Evolutionary conservation across 2,797 vertebrate species (phyloP), one percentile per base, ranked within the genome.

Genomic region (Chiloscyllium punctatum): DNA sequence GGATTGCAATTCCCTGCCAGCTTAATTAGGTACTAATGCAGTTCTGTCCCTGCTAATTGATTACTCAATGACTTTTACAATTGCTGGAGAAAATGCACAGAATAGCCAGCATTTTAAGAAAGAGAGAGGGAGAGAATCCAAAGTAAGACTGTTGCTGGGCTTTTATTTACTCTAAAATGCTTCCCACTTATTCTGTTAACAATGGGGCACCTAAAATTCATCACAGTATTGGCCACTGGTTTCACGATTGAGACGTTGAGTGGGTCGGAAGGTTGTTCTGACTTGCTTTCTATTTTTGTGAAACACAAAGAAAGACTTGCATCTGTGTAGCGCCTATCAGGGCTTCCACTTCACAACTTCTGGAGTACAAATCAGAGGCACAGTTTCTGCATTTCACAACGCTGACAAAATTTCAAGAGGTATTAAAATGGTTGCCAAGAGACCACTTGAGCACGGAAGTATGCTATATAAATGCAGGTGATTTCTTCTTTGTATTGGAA

Each of bases 11-110:
- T 96, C 95, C 48, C 95, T 95, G 72, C 84, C 71, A 87, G 37
- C 51, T 96, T 96, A 96, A 96, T 96, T 95, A 96, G 94, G 94
- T 96, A 72, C 94, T 96, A 96, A 96, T 95, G 94, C 69, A 72
- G 94, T 95, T 87, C 92, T 95, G 95, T 96, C 95, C 88, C 82
- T 68, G 68, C 95, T 95, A 95, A 96, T 96, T 96, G 95, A 96
- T 96, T 90, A 95, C 95, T 96, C 95, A 95, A 96, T 96, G 95
- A 88, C 42, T 95, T 95, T 88, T 74, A 42, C 94, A 90, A 95
- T 71, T 42, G 84, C 30, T 42, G 69, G n/a, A 87, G 94, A 95
- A 92, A 90, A 68, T 42, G 72, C 37, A 30, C 37, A 23, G 57
- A 86, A 1, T 25, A 42, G 62, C 21, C 18, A 9, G 48, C 23